Conservation (phyloP, 2,888 invertebrate species). For the Drosophila subsilvestris region DNA sequence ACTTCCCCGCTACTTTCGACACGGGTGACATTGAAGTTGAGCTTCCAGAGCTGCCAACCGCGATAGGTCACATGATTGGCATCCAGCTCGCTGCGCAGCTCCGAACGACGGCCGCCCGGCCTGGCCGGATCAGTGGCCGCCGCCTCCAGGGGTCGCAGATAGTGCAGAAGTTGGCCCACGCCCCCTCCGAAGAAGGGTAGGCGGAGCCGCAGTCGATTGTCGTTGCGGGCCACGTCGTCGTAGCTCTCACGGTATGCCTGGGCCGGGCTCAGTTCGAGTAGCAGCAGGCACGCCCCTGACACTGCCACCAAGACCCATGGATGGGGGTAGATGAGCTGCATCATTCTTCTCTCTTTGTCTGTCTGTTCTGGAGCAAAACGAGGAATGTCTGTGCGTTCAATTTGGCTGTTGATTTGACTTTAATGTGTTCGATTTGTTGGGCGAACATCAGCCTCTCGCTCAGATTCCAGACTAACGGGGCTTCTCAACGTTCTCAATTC, state of each 20-base stretch:
- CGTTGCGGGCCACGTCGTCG: slow-evolving; percentile 79
- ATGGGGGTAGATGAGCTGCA: neutral
- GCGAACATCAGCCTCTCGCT: slow-evolving; percentile 18
- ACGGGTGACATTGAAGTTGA: slow-evolving; percentile 70
- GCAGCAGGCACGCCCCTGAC: slow-evolving; percentile 13
- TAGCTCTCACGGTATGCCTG: neutral
- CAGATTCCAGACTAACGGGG: slow-evolving; percentile 18
- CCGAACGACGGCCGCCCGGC: slow-evolving; percentile 59
- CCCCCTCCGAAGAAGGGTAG: slow-evolving; percentile 78
- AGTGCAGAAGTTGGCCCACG: slow-evolving; percentile 72
- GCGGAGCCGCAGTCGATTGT: slow-evolving; percentile 76
- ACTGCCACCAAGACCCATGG: neutral
- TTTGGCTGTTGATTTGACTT: slow-evolving; percentile 23
- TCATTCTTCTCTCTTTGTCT: neutral
- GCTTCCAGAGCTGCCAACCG: slow-evolving; percentile 80
- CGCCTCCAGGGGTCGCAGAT: slow-evolving; percentile 63
- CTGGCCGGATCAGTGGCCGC: slow-evolving; percentile 34
- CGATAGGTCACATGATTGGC: slow-evolving; percentile 80
- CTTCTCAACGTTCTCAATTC: slow-evolving; percentile 33
- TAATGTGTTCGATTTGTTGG: slow-evolving; percentile 17
- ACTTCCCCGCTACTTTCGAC: slow-evolving; percentile 12
- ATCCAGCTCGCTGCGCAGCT: slow-evolving; percentile 75
- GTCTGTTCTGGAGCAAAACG: neutral
- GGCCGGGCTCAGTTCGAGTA: neutral
- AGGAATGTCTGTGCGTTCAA: slow-evolving; percentile 15